Conservation (phyloP, 1,140 invertebrate genomes). For the Scylla paramamosain region DNA sequence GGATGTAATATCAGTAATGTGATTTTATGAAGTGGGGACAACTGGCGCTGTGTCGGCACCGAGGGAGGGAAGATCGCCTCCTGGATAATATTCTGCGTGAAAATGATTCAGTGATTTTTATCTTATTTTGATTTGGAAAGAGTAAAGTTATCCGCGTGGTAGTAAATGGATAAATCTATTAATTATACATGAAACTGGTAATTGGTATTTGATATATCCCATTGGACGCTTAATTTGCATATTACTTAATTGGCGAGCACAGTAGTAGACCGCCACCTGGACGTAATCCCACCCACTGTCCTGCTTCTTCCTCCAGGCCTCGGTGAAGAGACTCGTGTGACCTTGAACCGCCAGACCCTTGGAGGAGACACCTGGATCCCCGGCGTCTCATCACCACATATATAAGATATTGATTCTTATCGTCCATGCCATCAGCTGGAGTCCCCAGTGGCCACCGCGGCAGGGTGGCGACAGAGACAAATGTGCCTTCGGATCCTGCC, state of each 20-base stretch:
- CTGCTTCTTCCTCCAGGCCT: not conserved
- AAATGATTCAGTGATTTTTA: not conserved
- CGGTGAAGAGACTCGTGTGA: not conserved
- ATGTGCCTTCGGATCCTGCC: constrained; percentile 7
- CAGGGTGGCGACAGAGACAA: not conserved
- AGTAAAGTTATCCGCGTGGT: not conserved
- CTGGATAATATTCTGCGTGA: not conserved
- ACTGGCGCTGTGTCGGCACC: not conserved
- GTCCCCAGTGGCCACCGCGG: not conserved
- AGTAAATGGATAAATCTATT: not conserved
- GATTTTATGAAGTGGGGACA: constrained; percentile 38
- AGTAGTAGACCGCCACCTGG: not conserved
- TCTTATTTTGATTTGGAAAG: not conserved
- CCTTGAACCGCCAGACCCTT: not conserved
- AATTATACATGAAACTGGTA: not conserved
- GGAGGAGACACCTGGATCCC: not conserved
- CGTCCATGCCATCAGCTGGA: not conserved
- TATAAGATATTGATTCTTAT: constrained; percentile 8
- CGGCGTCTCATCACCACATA: not conserved
- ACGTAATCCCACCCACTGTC: not conserved
- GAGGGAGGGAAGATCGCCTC: not conserved
- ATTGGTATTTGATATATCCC: not conserved
- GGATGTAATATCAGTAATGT: constrained; percentile 52
- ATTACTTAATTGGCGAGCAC: not conserved
- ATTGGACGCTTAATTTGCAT: not conserved